Base-by-base conservation (phyloP, 2,797 vertebrate genomes). In the Arctocebus calabarensis region DNA sequence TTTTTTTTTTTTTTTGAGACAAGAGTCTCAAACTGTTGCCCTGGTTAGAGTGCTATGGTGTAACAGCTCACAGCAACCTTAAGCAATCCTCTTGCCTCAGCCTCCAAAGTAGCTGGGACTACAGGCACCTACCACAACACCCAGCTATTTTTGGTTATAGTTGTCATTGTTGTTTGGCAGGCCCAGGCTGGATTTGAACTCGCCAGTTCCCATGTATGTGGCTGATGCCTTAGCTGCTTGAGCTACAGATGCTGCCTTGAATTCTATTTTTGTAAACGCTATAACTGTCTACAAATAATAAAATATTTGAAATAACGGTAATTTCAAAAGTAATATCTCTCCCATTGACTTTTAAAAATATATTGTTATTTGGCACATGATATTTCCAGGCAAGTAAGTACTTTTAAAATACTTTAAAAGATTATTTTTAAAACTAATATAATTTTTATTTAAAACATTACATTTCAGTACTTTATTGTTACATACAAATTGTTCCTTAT, bases 331-430 rank as follows among this genome's bases (percentile, higher is more conserved):
- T 77, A 48, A 17, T 86, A 73, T n/a, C 22, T 34, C n/a, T 88
- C 1, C 95, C 34, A 66, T 7, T 55, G 68, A 94, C 88, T 82
- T 88, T 85, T 85, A 4, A 64, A 95, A 88, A 90, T 81, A 48
- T 45, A 55, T 34, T 48, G 4, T 79, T 88, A 55, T 78, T 95
- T 89, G 59, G 9, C 25, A 59, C 14, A 55, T 89, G 23, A 10
- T 90, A 90, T 91, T 91, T 93, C 32, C 48, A 45, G 81, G 40
- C 52, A 96, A 34, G 16, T 83, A 70, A 74, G 3, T 95, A 59
- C 37, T 96, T 96, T 89, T 32, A 90, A 66, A 79, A 84, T 78
- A 79, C 48, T 82, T 94, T 79, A 93, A 32, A 86, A 82, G 94
- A 34, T 32, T 29, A 25, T 74, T 90, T 90, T 68, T 62, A 95